phyloP scores from a whole-genome alignment of 2,113 vertebrate species.

The Calyptommatus sinebrachiatus region DNA sequence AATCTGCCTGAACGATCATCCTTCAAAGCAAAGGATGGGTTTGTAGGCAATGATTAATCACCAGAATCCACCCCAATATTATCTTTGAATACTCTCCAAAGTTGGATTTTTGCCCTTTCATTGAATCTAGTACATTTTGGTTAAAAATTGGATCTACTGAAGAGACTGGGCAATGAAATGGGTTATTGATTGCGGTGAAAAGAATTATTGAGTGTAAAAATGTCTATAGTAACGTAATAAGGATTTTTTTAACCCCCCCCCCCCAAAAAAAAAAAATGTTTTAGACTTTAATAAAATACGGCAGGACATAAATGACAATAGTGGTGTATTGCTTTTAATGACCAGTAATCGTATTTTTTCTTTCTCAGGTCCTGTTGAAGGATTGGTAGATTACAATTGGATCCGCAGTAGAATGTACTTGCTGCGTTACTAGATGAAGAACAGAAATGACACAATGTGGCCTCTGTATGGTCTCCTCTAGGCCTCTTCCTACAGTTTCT shows the following conservation, averaged over 20 bases:
- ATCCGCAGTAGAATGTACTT: constrained; percentile 93
- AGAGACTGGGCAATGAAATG: background rate
- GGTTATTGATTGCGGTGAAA: background rate
- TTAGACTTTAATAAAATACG: background rate
- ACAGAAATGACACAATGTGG: constrained; percentile 24
- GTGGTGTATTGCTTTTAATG: constrained; percentile 19
- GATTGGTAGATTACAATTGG: constrained; percentile 94
- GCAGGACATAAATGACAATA: background rate
- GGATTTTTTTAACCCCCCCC: background rate
- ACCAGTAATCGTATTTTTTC: constrained; percentile 31
- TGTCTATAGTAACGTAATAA: background rate
- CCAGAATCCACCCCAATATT: background rate
- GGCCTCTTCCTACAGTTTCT: constrained; percentile 22
- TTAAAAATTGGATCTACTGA: background rate
- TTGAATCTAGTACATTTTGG: background rate
- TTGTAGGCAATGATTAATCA: constrained; percentile 25
- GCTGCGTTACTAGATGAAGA: constrained; percentile 81
- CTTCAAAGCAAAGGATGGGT: constrained; percentile 17
- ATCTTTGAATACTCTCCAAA: background rate
- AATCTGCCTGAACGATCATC: constrained; percentile 68
- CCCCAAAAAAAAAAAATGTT: no score
- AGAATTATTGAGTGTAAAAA: background rate
- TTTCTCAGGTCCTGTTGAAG: constrained; percentile 86
- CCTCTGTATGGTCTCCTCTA: background rate
- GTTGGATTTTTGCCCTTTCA: constrained; percentile 10